Evolutionary conservation across 2,888 invertebrate species (phyloP), one percentile per base, ranked within the genome.

Genomic region (Tetanocera ferruginea): DNA sequence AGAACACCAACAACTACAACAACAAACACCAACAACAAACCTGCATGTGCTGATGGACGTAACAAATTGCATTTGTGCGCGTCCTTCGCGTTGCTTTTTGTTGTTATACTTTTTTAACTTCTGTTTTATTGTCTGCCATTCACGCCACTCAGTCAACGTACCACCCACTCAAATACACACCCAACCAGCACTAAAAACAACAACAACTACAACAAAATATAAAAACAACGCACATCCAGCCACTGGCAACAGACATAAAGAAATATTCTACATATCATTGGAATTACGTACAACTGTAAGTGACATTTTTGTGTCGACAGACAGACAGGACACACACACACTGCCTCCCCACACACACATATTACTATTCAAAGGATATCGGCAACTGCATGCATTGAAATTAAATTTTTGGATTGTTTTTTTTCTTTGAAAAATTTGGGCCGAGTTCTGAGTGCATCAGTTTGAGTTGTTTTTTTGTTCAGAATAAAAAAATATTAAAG

Each of bases 261-360:
- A 78, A 81, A 79, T 79, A 84, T 77, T 79, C 85, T 85, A 84
- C 84, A 86, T 87, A 86, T 87, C 88, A 87, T 87, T 88, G 87
- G 86, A 83, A 86, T 86, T 86, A 85, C 84, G 81, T 81, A 80
- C 85, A 88, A 82, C 83, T 83, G 83, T 80, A 82, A 86, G 86
- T 87, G 87, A 87, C 87, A 84, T 85, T 87, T 87, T 87, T 87
- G 87, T 87, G 87, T 87, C 86, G 84, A 49, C 75, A 70, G 69
- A 80, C 71, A 74, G 69, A 77, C 80, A 60, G 57, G 11, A 73
- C 52, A 19, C 8, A 69, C 49, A 76, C 77, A 75, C 23, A 77
- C 76, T n/a, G n/a, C n/a, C n/a, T n/a, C 60, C 72, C 78, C 76
- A 78, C 52, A 62, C 66, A 57, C 51, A 62, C 76, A 77, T 66